Evolutionary conservation across 2,797 vertebrate genomes (phyloP), one percentile per base, ranked within the genome.

Genomic region (Strix occidentalis): DNA sequence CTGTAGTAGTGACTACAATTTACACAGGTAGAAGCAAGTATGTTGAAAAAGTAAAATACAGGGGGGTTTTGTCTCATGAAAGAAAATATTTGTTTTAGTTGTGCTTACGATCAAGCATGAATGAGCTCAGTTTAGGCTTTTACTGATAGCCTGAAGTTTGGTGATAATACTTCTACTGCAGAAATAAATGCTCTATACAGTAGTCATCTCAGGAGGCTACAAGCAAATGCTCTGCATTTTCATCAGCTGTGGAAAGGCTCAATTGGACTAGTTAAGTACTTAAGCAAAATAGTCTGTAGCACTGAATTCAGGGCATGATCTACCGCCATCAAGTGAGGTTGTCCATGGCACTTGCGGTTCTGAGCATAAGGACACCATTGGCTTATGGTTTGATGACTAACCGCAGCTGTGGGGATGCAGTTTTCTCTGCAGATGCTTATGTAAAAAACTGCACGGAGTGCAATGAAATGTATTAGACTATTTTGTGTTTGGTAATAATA

Each of bases 351-450:
- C 41, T 69, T 21, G 21, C 0, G 0, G 53, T 66, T 90, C 71
- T 74, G 25, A 0, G 0, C 3, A 0, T 3, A 37, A 56, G 46
- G 71, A 81, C 9, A 51, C 48, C 21, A 0, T 12, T 89, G 60
- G 41, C n/a, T 95, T 78, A 31, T 3, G 60, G 81, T 77, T 69
- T 77, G 94, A 79, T 95, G 93, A 95, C 95, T 95, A 95, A 94
- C 74, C 21, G 5, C 92, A 94, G 71, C 94, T 95, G 88, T 65
- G 69, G 78, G 80, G 85, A 90, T 90, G 90, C 70, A 90, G 63
- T 96, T 90, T 95, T 84, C 87, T 94, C 93, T 85, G 74, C 86
- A 95, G 92, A 94, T 87, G 50, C 90, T 93, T 94, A 89, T 95
- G 86, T 89, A 81, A 83, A 94, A 69, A 94, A 57, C 81, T 92